Base-by-base conservation (phyloP, 2,888 invertebrate genomes). In the Diploptera punctata region DNA sequence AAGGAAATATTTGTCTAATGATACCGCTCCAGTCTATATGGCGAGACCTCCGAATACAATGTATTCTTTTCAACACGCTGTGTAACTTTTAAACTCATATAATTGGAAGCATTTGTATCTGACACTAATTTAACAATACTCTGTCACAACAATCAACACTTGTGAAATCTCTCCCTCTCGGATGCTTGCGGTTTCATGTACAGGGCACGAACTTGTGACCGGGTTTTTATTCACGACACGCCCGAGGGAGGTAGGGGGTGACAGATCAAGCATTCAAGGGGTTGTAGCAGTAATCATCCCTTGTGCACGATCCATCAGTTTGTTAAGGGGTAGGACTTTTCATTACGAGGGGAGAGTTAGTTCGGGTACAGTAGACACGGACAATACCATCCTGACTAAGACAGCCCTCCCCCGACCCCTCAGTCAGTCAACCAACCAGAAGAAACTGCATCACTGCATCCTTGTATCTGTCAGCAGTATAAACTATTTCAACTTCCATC, bases 261-360 rank as follows among this genome's bases (percentile, higher is more conserved):
- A 29, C 57, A 57, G 29, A 57, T 57, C 57, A 57, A 57, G 29
- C 57, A 29, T 57, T 57, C 57, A 57, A 57, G 57, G 57, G 57
- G 57, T 31, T 57, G 57, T 31, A 29, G 31, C 13, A 26, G 57
- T 57, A 57, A 57, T 57, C 57, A 57, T 57, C 57, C 57, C 57
- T 29, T 57, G 57, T 57, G 57, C 44, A 65, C 65, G 65, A 65
- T 65, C 65, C 47, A 65, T 65, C 65, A 65, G 65, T 65, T 65
- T 65, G 65, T 65, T 65, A 65, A 65, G 65, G 65, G 43, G 33
- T 31, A 19, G 29, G 65, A 33, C 65, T 65, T 65, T 65, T 65
- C 65, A 65, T 65, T 65, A 65, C 65, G 47, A 65, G 26, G 60
- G 31, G 38, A 29, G 16, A 26, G 65, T 65, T 65, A 65, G 44